Percentiles rank a stretch among this genome's conserved stretches.
phyloP scores from a whole-genome alignment of 2,888 invertebrate genomes.

The Hoplodrina blanda region DNA sequence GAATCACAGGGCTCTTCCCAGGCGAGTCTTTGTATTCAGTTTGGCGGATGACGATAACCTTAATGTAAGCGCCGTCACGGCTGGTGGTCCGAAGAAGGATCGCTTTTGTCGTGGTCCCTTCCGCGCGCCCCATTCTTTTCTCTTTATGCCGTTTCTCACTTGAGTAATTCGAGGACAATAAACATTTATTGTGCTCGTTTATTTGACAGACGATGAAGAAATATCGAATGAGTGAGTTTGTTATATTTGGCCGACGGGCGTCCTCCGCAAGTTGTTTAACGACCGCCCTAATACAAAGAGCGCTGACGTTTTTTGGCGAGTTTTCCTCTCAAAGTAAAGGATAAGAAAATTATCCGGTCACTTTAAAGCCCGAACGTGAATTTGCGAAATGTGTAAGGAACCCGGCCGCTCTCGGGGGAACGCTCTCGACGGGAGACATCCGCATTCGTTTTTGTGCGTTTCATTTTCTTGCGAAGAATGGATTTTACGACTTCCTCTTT shows the following conservation, averaged over 20 bases:
- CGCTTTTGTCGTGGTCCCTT: slow-evolving; percentile 89
- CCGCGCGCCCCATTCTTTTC: slow-evolving; percentile 87
- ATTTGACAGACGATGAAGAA: slow-evolving; percentile 89
- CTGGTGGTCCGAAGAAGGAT: slow-evolving; percentile 89
- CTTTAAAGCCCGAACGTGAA: slow-evolving; percentile 76
- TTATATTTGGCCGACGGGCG: slow-evolving; percentile 77
- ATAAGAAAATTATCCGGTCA: slow-evolving; percentile 77
- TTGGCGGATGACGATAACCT: slow-evolving; percentile 90
- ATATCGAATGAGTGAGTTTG: slow-evolving; percentile 85
- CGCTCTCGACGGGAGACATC: slow-evolving; percentile 73
- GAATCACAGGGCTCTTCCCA: slow-evolving; percentile 86
- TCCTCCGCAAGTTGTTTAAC: slow-evolving; percentile 76
- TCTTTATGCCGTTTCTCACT: slow-evolving; percentile 89
- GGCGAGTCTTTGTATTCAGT: slow-evolving; percentile 87
- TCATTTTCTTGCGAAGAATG: slow-evolving; percentile 80
- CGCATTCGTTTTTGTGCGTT: slow-evolving; percentile 82
- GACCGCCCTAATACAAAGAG: slow-evolving; percentile 73
- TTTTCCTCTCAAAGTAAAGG: slow-evolving; percentile 67
- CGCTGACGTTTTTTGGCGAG: slow-evolving; percentile 64
- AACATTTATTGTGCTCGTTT: slow-evolving; percentile 89
- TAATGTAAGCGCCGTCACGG: slow-evolving; percentile 90
- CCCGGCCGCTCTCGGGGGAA: slow-evolving; percentile 71
- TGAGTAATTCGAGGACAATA: slow-evolving; percentile 90
- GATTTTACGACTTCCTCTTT: slow-evolving; percentile 82
- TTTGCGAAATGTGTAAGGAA: slow-evolving; percentile 79